These are phyloP conservation scores for Stegodyphus dumicola DNA, from an alignment of 1,140 invertebrate genomes.

Conservation along the genomic window DNA sequence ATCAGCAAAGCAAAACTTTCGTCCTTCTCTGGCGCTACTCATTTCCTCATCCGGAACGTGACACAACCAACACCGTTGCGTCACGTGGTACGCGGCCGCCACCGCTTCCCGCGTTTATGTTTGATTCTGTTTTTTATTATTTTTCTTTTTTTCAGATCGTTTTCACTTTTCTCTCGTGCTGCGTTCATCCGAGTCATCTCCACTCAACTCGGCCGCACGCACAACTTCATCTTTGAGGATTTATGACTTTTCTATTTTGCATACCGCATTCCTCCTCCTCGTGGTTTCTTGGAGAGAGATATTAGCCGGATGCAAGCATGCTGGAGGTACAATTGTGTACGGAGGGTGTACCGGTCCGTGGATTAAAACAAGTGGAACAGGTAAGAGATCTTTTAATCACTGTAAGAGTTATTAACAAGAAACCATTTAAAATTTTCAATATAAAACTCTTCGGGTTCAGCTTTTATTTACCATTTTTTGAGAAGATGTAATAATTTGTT, in stretches of 20 bases:
- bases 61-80: constrained; percentile 1
- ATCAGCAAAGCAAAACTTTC: no score
- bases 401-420: no score
- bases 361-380: constrained; percentile 4
- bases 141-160: constrained; percentile 36
- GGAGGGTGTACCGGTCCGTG: constrained; percentile 1
- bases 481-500: no score
- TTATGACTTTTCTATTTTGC: constrained; percentile 25
- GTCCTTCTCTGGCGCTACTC: not conserved
- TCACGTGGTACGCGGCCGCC: constrained; percentile 42
- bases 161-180: constrained; percentile 34
- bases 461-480: no score
- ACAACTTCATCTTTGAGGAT: constrained; percentile 13
- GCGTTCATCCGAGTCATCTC: not conserved
- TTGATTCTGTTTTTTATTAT: constrained; percentile 13
- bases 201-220: constrained; percentile 9
- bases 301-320: constrained; percentile 38
- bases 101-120: constrained; percentile 1
- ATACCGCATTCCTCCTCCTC: not conserved
- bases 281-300: constrained; percentile 2
- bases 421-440: no score
- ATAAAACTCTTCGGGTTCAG: no score
- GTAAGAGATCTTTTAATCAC: no score
- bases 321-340: constrained; percentile 17
- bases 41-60: not conserved